These are phyloP conservation scores for Sciaenops ocellatus DNA, from an alignment of 2,797 vertebrate species.

Conservation along the genomic window DNA sequence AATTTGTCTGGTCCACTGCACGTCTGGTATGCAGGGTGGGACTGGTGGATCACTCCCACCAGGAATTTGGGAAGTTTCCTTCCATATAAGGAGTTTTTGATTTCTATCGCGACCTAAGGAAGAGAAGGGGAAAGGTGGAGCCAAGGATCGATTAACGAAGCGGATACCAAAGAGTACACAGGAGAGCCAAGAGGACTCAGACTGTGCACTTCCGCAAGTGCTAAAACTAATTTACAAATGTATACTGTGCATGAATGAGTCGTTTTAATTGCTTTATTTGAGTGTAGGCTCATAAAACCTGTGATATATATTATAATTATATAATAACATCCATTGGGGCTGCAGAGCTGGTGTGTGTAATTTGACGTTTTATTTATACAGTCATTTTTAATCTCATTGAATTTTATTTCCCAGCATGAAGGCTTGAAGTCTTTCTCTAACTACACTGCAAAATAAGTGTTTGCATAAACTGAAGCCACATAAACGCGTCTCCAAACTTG, in stretches of 20 bases:
- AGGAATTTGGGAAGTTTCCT: slow-evolving; percentile 86
- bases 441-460: background rate
- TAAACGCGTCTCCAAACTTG: too few species aligned
- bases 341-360: background rate
- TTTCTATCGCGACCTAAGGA: slow-evolving; percentile 79
- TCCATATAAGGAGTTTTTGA: slow-evolving; percentile 89
- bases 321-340: background rate
- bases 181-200: slow-evolving; percentile 12
- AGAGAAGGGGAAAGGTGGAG: slow-evolving; percentile 72
- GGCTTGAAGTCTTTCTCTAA: background rate
- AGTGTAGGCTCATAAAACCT: background rate
- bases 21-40: slow-evolving; percentile 80
- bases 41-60: slow-evolving; percentile 78
- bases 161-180: slow-evolving; percentile 34
- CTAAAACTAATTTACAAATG: background rate
- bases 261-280: background rate
- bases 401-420: background rate
- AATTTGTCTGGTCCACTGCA: slow-evolving; percentile 53
- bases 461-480: too few species aligned
- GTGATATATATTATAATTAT: too few species aligned
- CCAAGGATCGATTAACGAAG: slow-evolving; percentile 64
- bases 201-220: background rate
- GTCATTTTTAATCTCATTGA: background rate
- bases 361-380: background rate
- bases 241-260: background rate